Conservation (phyloP, 1,140 invertebrate genomes). For the Protaetia brevitarsis region DNA sequence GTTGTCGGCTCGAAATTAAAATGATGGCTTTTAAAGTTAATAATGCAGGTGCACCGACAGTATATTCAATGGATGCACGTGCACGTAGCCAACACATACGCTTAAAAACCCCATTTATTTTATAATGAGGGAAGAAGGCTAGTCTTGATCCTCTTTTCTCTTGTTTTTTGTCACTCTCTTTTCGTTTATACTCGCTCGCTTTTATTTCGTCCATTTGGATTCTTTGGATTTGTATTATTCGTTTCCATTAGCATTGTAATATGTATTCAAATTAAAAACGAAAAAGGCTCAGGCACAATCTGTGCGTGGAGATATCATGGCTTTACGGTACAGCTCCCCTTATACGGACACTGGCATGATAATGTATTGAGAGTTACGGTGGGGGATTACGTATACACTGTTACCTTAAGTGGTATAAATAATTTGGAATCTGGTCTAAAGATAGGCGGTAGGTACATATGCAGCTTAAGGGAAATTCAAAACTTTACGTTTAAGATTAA, state of each 20-base stretch:
- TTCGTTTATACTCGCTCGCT: neutral
- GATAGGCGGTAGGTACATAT: no score
- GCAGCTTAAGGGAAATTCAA: no score
- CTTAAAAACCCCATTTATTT: constrained; percentile 1
- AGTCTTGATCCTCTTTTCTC: constrained; percentile 1
- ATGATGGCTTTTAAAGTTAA: constrained; percentile 10
- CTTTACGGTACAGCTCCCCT: no score
- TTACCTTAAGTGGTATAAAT: no score
- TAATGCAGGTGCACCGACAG: neutral
- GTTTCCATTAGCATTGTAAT: constrained; percentile 10
- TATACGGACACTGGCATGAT: no score
- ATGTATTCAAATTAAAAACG: neutral
- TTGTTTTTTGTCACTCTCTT: neutral
- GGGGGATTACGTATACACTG: no score
- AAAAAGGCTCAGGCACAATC: no score
- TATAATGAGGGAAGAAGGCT: constrained; percentile 4
- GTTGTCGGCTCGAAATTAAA: neutral
- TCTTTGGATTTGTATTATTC: neutral
- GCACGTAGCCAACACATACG: neutral
- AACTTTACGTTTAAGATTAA: no score
- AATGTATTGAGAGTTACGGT: no score
- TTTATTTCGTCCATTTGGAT: neutral
- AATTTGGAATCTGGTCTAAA: no score
- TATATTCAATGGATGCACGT: constrained; percentile 4
- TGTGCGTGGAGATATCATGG: no score